Evolutionary conservation across 1,140 invertebrate genomes (phyloP).

Genomic region (Cryptotermes secundus): DNA sequence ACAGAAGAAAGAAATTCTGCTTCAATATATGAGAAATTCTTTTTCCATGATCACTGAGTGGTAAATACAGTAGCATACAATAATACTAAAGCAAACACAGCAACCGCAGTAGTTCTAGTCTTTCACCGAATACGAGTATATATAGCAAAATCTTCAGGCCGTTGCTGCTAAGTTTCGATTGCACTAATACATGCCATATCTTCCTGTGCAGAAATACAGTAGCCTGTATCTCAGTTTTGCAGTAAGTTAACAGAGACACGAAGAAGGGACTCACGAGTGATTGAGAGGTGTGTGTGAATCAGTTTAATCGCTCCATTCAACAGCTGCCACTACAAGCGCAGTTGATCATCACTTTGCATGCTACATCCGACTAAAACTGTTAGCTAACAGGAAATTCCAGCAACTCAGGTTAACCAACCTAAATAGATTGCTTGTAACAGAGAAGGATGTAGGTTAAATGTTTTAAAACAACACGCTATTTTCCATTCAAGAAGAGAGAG

Average conservation of each 20-base stretch:
- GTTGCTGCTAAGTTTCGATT: no score
- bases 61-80: no score
- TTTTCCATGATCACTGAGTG: no score
- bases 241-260: not conserved
- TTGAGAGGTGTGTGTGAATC: not conserved
- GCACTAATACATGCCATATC: no score
- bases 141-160: no score
- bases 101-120: no score
- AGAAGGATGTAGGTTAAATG: not conserved
- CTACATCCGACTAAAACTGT: constrained; percentile 7
- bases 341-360: constrained; percentile 19
- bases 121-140: no score
- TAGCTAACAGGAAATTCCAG: constrained; percentile 5
- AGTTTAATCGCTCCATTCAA: constrained; percentile 13
- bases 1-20: no score
- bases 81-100: no score
- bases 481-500: constrained; percentile 13
- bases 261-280: not conserved
- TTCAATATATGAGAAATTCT: no score
- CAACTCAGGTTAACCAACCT: not conserved
- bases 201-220: no score
- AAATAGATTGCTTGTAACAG: not conserved
- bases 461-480: constrained; percentile 6
- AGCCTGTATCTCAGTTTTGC: not conserved
- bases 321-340: not conserved